Conservation (phyloP, 2,113 vertebrate species). For the Actenoides hombroni region DNA sequence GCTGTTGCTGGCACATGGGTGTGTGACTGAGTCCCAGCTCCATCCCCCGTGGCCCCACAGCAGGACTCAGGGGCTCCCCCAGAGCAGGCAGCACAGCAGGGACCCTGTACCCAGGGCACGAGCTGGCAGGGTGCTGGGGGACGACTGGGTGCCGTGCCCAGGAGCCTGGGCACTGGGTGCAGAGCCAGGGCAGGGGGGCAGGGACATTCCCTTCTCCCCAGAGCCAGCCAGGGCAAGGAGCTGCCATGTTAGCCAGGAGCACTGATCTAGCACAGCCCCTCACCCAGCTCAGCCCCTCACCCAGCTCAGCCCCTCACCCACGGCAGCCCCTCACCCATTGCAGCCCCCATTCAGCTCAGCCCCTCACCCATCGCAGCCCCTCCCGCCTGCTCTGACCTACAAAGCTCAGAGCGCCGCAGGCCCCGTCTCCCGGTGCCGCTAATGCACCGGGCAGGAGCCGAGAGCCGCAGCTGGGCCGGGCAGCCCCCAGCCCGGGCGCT, state of each 20-base stretch:
- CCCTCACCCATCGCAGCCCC: not conserved
- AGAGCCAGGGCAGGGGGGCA: not conserved
- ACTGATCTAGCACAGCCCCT: not conserved
- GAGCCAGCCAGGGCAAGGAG: not conserved
- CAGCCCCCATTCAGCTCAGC: not conserved
- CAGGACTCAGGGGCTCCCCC: not conserved
- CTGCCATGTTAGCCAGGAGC: not conserved
- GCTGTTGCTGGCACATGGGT: accelerated
- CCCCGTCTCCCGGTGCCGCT: not conserved
- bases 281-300: not conserved
- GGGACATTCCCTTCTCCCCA: not conserved
- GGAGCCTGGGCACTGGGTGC: not conserved
- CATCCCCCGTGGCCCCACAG: too few relatives aligned
- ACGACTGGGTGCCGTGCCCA: not conserved
- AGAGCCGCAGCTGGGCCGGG: slow-evolving; percentile 22
- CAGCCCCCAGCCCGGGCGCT: not conserved
- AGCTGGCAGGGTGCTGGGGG: not conserved
- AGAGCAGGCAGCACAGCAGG: not conserved
- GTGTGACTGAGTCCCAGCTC: not conserved
- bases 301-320: not conserved
- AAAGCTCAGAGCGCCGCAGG: not conserved
- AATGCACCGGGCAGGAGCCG: slow-evolving; percentile 44
- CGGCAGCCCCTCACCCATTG: not conserved
- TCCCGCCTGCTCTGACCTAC: slow-evolving; percentile 60
- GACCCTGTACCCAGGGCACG: not conserved